These are phyloP conservation scores for Canis aureus DNA, from an alignment of 2,113 vertebrate species.

Conservation along the genomic window DNA sequence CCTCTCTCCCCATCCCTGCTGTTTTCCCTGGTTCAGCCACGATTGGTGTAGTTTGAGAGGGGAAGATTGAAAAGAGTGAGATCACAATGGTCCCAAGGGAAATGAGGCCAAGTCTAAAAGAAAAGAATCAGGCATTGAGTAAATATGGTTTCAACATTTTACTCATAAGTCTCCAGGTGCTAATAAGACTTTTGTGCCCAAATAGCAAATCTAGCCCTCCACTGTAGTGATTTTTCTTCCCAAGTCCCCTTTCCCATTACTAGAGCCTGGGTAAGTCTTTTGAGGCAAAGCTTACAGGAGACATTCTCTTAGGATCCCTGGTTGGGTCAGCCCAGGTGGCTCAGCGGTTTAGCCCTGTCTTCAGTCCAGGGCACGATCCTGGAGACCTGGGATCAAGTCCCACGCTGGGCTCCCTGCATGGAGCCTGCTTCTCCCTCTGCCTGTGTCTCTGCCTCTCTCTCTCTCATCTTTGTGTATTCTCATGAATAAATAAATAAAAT, in stretches of 20 bases:
- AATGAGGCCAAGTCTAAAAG: slow-evolving; percentile 54
- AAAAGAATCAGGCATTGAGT: slow-evolving; percentile 42
- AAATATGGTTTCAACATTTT: slow-evolving; percentile 57
- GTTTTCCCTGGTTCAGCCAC: neutral
- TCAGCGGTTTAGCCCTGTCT: no score
- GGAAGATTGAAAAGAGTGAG: neutral
- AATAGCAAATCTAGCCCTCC: slow-evolving; percentile 15
- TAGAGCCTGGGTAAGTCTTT: neutral
- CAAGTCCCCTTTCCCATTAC: neutral
- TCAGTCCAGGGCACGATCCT: no score
- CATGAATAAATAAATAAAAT: no score
- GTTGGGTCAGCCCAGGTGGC: no score
- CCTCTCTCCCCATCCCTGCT: neutral
- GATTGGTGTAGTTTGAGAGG: neutral
- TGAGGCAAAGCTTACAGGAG: neutral
- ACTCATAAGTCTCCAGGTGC: neutral
- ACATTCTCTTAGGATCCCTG: neutral
- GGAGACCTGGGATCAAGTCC: no score
- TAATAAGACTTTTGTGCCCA: slow-evolving; percentile 9
- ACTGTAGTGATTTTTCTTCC: neutral
- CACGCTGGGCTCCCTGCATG: no score
- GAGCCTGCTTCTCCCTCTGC: no score
- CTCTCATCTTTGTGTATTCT: no score
- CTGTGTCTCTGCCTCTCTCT: no score
- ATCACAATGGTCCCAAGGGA: neutral